These are phyloP conservation scores for Tonatia bakeri DNA, from an alignment of 2,113 vertebrate genomes.

Conservation along the genomic window DNA sequence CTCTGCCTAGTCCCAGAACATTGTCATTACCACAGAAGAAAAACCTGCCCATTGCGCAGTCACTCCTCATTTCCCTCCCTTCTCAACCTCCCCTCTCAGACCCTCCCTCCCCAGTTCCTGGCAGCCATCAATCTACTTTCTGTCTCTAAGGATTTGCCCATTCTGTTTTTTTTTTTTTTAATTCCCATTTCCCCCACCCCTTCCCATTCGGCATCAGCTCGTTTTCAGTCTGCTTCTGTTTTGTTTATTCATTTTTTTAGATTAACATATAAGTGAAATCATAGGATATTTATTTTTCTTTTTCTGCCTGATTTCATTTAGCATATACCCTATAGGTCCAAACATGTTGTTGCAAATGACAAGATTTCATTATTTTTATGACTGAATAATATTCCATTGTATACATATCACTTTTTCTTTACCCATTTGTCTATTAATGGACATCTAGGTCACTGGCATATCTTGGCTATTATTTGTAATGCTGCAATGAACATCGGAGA, in stretches of 20 bases:
- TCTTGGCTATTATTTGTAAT: neutral
- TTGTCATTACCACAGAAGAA: neutral
- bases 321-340: neutral
- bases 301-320: neutral
- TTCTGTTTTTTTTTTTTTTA: neutral
- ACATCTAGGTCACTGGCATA: neutral
- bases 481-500: neutral
- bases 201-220: neutral
- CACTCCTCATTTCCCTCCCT: neutral
- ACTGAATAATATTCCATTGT: neutral
- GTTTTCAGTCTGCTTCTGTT: neutral
- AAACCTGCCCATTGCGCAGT: neutral
- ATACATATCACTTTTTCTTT: neutral
- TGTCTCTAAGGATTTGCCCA: neutral
- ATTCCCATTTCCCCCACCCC: neutral
- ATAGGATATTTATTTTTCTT: neutral
- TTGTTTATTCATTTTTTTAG: neutral
- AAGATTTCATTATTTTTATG: neutral
- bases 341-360: neutral
- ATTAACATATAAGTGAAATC: neutral
- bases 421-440: neutral
- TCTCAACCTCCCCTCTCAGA: fast-evolving
- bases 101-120: neutral
- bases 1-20: neutral
- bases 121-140: neutral